A percentile compares a stretch with the other conserved stretches of the same genome.
Conservation (phyloP, 1,140 invertebrate genomes). For the Aporrectodea caliginosa region DNA sequence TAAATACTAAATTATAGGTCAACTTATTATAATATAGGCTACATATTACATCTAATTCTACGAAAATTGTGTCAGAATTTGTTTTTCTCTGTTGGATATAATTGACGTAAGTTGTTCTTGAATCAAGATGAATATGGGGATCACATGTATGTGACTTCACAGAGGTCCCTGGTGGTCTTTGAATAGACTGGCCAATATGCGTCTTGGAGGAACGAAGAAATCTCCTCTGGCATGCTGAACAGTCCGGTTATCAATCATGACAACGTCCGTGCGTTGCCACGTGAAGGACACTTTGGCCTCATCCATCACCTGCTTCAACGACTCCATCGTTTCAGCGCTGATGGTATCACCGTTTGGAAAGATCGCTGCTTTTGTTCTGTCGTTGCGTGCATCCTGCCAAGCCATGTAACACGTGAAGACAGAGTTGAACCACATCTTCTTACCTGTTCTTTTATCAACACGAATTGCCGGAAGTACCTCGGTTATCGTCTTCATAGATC, state of each 20-base stretch:
- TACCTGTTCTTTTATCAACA: neutral
- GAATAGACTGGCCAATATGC: neutral
- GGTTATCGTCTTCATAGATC: neutral
- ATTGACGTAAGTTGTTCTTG: no score
- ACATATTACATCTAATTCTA: no score
- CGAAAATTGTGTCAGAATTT: no score
- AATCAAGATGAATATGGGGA: no score
- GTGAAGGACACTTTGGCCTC: neutral
- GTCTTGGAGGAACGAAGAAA: neutral
- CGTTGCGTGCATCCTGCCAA: neutral
- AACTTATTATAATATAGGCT: no score
- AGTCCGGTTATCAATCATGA: neutral
- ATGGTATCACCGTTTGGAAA: neutral
- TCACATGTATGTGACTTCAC: no score
- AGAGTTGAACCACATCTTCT: slow-evolving; percentile 11
- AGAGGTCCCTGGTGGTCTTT: no score
- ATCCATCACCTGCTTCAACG: neutral
- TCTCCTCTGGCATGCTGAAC: neutral
- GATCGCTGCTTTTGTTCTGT: neutral
- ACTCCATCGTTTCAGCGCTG: neutral
- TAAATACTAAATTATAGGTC: no score
- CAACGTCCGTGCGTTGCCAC: neutral
- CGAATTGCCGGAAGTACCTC: neutral
- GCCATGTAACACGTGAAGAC: neutral
- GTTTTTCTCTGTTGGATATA: no score